phyloP scores from a whole-genome alignment of 2,888 invertebrate species.

The Melanargia galathea region DNA sequence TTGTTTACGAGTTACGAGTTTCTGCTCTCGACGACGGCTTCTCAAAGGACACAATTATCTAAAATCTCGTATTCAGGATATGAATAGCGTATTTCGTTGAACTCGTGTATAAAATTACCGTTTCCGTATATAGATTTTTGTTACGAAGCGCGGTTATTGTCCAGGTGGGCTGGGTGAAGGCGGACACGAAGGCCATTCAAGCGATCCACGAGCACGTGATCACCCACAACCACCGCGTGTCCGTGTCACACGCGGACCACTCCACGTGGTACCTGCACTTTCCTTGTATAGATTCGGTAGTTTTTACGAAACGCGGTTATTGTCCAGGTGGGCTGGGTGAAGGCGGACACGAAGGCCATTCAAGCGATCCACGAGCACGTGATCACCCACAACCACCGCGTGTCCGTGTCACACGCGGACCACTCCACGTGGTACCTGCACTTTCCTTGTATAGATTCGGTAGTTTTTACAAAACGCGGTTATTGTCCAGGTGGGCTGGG shows the following conservation, averaged over 20 bases:
- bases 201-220: conserved; percentile 93
- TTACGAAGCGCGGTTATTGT: conserved; percentile 14
- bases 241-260: conserved; percentile 90
- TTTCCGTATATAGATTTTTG: too few relatives aligned
- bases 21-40: background rate
- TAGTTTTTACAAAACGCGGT: background rate
- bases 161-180: conserved; percentile 93
- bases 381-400: conserved; percentile 91
- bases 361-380: conserved; percentile 93
- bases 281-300: too few relatives aligned
- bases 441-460: conserved; percentile 29
- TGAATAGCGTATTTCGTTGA: background rate
- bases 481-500: conserved; percentile 89
- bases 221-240: conserved; percentile 91
- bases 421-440: conserved; percentile 92
- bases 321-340: conserved; percentile 91
- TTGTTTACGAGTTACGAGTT: background rate
- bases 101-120: too few relatives aligned
- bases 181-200: conserved; percentile 92
- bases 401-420: conserved; percentile 89
- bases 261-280: conserved; percentile 91
- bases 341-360: conserved; percentile 92
- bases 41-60: conserved; percentile 2
- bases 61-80: conserved; percentile 10
- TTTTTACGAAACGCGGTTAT: conserved; percentile 7